Evolutionary conservation across 2,888 invertebrate species (phyloP).

Genomic region (Tromatobia lineatoria): DNA sequence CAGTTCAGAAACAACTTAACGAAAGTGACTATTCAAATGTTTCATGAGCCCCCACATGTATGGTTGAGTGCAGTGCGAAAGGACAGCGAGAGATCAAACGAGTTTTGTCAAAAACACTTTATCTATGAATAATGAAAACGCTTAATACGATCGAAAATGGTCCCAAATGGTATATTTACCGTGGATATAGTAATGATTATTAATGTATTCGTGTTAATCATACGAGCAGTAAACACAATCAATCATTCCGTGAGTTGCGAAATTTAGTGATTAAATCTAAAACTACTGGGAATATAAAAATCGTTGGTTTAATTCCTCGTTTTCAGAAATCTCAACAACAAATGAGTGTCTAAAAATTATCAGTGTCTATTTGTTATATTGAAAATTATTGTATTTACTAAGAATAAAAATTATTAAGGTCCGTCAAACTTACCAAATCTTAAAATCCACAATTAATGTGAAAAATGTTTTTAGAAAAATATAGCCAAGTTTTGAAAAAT

Average conservation of each 20-base stretch:
- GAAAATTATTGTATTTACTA: not conserved
- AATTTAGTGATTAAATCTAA: slow-evolving; percentile 8
- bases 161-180: too few relatives aligned
- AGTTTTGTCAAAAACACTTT: not conserved
- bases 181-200: too few relatives aligned
- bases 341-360: too few relatives aligned
- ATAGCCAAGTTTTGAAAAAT: not conserved
- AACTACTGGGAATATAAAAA: slow-evolving; percentile 14
- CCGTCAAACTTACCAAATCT: too few relatives aligned
- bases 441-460: too few relatives aligned
- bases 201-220: slow-evolving; percentile 8
- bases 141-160: not conserved
- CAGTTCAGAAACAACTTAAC: not conserved
- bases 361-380: too few relatives aligned
- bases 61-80: not conserved
- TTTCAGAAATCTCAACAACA: not conserved
- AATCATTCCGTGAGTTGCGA: not conserved
- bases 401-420: not conserved
- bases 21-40: not conserved
- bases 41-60: not conserved
- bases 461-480: not conserved
- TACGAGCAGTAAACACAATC: not conserved
- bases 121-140: slow-evolving; percentile 10
- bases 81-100: not conserved
- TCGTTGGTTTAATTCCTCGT: not conserved